Base-by-base conservation (phyloP, 1,140 invertebrate genomes). In the Drosophila sp. region DNA sequence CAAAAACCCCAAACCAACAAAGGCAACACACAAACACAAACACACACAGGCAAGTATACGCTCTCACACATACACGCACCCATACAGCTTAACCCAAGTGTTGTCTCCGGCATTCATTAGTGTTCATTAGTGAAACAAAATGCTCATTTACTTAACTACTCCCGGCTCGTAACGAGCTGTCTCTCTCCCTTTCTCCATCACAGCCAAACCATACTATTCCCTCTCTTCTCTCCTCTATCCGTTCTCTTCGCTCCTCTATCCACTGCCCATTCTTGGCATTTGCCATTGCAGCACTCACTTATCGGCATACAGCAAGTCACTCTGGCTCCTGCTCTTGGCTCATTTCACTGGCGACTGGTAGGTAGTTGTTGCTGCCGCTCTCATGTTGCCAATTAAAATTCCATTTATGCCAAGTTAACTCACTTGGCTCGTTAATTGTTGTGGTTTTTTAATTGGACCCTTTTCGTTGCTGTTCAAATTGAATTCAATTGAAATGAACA, bases 371-470 rank as follows among this genome's bases (percentile, higher is more conserved):
- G 53, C 21, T 65, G 70, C 29, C 41, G 50, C 78, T 73, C 86
- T 89, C 72, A 78, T 87, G 90, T 91, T 91, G 90, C 89, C 90
- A 91, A 91, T 91, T 91, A 91, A 91, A 91, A 89, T 91, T 91
- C 89, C 89, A 90, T 89, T 90, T 90, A 90, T 89, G 89, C 89
- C 89, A 90, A 89, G 89, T 90, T 91, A 90, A 90, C 89, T 90
- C 89, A 90, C 89, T 90, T 89, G 84, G 76, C 83, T 89, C 81
- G 84, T 90, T 90, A 91, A 91, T 91, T 91, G 89, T 90, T 89
- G 89, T 91, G 89, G 89, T 77, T 90, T 91, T 91, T 91, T 91
- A 91, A 91, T 91, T 91, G 89, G 84, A 89, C 83, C 89, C 89
- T 86, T 91, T 90, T 89, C 70, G 48, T 36, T 73, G 76, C 76